Percentiles rank a stretch among this genome's conserved stretches.
Evolutionary conservation across 2,888 invertebrate species (phyloP).

Genomic region (Cyclophora albipunctata): DNA sequence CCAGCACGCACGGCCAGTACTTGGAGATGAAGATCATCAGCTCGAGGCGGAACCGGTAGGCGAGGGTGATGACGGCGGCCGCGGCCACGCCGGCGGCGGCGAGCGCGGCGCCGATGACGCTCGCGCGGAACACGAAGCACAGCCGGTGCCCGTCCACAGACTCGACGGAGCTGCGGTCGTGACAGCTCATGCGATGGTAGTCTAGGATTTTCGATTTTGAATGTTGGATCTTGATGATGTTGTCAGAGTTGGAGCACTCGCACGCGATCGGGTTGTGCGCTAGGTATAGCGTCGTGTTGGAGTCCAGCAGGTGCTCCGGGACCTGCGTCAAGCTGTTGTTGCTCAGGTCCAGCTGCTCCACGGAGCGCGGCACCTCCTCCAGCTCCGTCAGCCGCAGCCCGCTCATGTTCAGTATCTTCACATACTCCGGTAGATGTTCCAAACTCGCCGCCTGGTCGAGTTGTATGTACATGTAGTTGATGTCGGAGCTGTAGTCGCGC

Average conservation of each 20-base stretch:
- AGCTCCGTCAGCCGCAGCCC: slow-evolving; percentile 2
- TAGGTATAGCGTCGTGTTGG: slow-evolving; percentile 11
- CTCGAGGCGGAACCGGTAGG: slow-evolving; percentile 20
- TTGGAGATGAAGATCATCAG: slow-evolving; percentile 21
- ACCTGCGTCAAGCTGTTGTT: slow-evolving; percentile 12
- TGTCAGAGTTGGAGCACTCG: slow-evolving; percentile 15
- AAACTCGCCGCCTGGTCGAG: no score
- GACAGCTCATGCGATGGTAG: slow-evolving; percentile 14
- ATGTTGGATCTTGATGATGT: slow-evolving; percentile 5
- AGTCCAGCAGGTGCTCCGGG: slow-evolving; percentile 10
- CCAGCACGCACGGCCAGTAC: slow-evolving; percentile 12
- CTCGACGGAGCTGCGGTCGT: slow-evolving; percentile 5
- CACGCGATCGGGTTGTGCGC: slow-evolving; percentile 24
- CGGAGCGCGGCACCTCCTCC: not conserved
- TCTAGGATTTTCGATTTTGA: slow-evolving; percentile 13
- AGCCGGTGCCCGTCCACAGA: slow-evolving; percentile 15
- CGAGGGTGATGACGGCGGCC: not conserved
- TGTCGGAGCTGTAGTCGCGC: slow-evolving; percentile 1
- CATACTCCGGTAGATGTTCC: no score
- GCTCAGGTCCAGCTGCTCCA: slow-evolving; percentile 17
- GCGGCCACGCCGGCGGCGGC: slow-evolving; percentile 7
- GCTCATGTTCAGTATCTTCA: not conserved
- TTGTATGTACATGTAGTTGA: no score
- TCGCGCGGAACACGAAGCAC: slow-evolving; percentile 22
- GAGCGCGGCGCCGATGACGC: slow-evolving; percentile 11